Evolutionary conservation across 2,888 invertebrate species (phyloP).

Genomic region (Tachina fera): DNA sequence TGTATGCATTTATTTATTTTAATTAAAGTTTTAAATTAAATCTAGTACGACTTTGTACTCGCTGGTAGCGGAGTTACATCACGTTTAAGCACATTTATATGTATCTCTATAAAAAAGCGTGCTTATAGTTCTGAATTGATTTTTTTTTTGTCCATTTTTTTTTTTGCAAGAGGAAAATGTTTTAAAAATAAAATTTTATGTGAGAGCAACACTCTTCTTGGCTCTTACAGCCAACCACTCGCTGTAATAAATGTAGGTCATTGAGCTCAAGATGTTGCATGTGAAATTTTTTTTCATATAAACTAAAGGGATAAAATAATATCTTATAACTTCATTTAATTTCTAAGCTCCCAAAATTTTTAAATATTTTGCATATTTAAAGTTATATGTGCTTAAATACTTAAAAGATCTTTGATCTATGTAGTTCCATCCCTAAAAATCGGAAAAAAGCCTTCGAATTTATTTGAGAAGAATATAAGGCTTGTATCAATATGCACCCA

Average conservation of each 20-base stretch:
- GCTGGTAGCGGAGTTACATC: not conserved
- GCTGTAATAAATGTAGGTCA: slow-evolving; percentile 42
- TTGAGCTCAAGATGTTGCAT: slow-evolving; percentile 36
- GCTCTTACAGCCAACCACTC: slow-evolving; percentile 3
- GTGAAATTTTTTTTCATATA: not conserved
- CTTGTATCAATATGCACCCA: too few relatives aligned
- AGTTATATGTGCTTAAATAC: too few relatives aligned
- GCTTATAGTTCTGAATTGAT: slow-evolving; percentile 34
- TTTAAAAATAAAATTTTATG: not conserved
- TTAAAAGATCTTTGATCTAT: too few relatives aligned
- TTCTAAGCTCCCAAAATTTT: too few relatives aligned
- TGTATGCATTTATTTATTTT: slow-evolving; percentile 23
- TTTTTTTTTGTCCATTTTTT: slow-evolving; percentile 22
- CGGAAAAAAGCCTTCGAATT: too few relatives aligned
- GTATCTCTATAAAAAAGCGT: slow-evolving; percentile 3
- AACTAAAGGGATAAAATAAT: not conserved
- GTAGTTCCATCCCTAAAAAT: too few relatives aligned
- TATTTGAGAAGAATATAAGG: too few relatives aligned
- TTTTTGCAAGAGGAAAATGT: slow-evolving; percentile 18
- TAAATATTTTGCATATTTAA: too few relatives aligned
- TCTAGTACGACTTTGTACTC: not conserved
- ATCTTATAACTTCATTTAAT: too few relatives aligned
- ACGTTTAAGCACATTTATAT: not conserved
- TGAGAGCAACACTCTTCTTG: not conserved
- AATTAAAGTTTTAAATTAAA: slow-evolving; percentile 59